A percentile compares a stretch with the other conserved stretches of the same genome.
Conservation (phyloP, 2,113 vertebrate species). For the Semnopithecus entellus region DNA sequence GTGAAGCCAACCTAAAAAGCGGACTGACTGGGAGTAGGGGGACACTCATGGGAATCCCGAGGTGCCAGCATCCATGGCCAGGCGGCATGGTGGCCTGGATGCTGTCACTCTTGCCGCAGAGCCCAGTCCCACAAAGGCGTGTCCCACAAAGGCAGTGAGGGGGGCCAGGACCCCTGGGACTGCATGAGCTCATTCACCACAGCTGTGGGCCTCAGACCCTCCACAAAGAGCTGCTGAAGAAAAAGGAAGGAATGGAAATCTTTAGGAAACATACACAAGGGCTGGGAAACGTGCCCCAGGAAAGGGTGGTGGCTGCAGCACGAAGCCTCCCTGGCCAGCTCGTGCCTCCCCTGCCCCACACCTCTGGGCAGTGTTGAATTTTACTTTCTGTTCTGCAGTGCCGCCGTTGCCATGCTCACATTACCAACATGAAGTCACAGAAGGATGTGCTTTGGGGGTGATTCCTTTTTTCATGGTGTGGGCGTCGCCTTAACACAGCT, state of each 20-base stretch:
- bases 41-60: rapidly evolving
- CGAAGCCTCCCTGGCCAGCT: background rate
- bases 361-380: rapidly evolving
- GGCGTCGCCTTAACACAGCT: background rate
- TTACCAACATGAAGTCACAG: background rate
- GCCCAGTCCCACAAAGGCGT: too few species aligned
- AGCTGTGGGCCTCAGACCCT: background rate
- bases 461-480: rapidly evolving
- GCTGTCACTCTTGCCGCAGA: background rate
- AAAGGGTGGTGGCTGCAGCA: background rate
- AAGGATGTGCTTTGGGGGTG: rapidly evolving
- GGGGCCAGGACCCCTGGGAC: rapidly evolving
- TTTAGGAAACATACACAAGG: rapidly evolving
- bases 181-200: background rate
- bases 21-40: rapidly evolving
- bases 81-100: background rate
- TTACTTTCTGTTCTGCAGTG: background rate
- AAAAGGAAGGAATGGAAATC: too few species aligned
- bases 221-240: background rate
- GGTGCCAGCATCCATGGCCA: background rate
- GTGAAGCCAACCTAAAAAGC: rapidly evolving
- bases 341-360: rapidly evolving
- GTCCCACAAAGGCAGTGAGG: background rate
- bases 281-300: rapidly evolving
- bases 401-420: rapidly evolving